Evolutionary conservation across 2,797 vertebrate species (phyloP).

Genomic region (Acanthiza pusilla): DNA sequence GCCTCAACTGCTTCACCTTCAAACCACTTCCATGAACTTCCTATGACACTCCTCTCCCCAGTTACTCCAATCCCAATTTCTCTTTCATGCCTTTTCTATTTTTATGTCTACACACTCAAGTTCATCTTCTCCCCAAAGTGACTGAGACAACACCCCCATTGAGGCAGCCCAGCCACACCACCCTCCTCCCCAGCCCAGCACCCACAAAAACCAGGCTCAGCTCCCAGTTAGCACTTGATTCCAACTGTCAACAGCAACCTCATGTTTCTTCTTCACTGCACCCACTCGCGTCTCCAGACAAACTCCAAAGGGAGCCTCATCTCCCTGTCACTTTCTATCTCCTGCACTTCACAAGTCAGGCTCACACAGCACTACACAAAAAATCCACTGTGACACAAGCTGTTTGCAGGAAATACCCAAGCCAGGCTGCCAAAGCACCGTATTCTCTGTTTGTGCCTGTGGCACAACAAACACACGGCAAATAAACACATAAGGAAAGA

Average conservation of each 20-base stretch:
- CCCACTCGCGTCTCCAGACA: slow-evolving; percentile 2
- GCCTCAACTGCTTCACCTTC: background rate
- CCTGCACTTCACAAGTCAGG: slow-evolving; percentile 8
- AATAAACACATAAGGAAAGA: background rate
- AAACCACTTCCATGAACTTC: background rate
- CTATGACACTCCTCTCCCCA: background rate
- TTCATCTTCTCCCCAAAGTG: background rate
- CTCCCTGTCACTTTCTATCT: background rate
- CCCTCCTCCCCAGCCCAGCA: background rate
- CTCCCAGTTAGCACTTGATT: background rate
- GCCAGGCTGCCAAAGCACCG: background rate
- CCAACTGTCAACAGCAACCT: slow-evolving; percentile 12
- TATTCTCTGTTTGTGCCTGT: background rate
- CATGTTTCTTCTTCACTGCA: background rate
- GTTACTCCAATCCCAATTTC: background rate
- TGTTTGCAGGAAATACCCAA: background rate
- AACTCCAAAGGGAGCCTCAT: background rate
- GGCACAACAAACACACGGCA: background rate
- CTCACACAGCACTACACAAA: background rate
- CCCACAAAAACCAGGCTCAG: background rate
- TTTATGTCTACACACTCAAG: background rate
- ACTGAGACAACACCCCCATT: background rate
- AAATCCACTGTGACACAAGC: background rate
- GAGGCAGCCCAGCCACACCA: background rate
- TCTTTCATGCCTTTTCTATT: background rate